Conservation (phyloP, 2,888 invertebrate species). For the Micoletzkya japonica region DNA sequence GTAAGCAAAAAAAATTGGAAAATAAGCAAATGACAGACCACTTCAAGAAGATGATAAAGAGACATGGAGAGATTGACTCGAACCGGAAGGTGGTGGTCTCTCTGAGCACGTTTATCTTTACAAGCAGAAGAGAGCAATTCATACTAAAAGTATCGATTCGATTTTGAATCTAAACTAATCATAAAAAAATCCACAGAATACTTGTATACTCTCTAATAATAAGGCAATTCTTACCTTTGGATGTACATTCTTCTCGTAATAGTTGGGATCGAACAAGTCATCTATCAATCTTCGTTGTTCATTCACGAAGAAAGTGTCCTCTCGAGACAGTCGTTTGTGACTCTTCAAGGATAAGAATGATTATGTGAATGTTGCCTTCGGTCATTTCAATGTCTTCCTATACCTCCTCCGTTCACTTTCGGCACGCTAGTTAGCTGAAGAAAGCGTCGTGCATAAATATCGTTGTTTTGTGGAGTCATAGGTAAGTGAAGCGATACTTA, state of each 20-base stretch:
- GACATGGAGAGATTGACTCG: constrained; percentile 67
- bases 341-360: not conserved
- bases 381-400: not conserved
- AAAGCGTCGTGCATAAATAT: too few species aligned
- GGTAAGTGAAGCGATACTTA: too few species aligned
- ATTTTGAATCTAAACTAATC: not conserved
- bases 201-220: not conserved
- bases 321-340: not conserved
- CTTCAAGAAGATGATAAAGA: constrained; percentile 68
- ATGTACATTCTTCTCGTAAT: constrained; percentile 60
- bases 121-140: not conserved
- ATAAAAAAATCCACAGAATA: not conserved
- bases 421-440: too few species aligned
- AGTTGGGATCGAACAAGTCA: constrained; percentile 55
- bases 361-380: not conserved
- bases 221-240: constrained; percentile 37
- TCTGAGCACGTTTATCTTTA: constrained; percentile 26
- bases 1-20: constrained; percentile 5
- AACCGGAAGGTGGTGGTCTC: constrained; percentile 48
- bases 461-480: too few species aligned
- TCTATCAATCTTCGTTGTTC: constrained; percentile 54
- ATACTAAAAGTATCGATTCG: not conserved
- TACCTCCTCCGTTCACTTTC: not conserved
- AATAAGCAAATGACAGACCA: constrained; percentile 58
- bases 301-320: constrained; percentile 17